Evolutionary conservation across 2,113 vertebrate species (phyloP).

Genomic region (Kryptolebias marmoratus): DNA sequence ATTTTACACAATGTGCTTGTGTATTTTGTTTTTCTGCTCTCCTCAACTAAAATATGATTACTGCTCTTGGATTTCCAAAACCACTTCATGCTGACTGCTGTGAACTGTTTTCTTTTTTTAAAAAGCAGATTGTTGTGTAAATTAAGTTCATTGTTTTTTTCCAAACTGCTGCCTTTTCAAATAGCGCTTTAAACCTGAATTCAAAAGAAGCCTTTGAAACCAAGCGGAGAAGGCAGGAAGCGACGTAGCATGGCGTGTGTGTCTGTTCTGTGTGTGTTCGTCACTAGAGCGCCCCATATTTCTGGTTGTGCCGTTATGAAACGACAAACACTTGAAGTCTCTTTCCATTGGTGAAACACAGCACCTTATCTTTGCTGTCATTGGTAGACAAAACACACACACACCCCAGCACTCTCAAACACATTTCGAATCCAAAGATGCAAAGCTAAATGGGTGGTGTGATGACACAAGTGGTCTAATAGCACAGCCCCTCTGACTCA

Average conservation of each 20-base stretch:
- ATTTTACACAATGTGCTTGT: conserved; percentile 18
- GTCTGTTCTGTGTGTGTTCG: not conserved
- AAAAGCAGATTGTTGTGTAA: conserved; percentile 40
- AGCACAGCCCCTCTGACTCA: conserved; percentile 48
- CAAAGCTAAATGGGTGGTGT: conserved; percentile 48
- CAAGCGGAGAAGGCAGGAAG: conserved; percentile 8
- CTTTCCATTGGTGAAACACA: conserved; percentile 54
- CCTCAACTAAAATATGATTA: conserved; percentile 8
- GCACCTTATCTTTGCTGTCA: conserved; percentile 34
- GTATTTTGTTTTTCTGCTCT: conserved; percentile 24
- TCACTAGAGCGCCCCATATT: conserved; percentile 16
- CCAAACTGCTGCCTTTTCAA: conserved; percentile 40
- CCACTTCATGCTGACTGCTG: conserved; percentile 3
- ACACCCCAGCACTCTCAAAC: conserved; percentile 13
- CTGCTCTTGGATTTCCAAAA: not conserved
- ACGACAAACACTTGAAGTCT: conserved; percentile 48
- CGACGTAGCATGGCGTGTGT: not conserved
- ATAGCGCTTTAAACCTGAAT: conserved; percentile 7
- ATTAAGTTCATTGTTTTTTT: conserved; percentile 38
- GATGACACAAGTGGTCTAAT: conserved; percentile 49
- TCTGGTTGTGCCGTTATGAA: conserved; percentile 36
- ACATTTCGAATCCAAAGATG: conserved; percentile 16
- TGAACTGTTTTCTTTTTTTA: not conserved
- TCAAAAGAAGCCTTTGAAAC: conserved; percentile 36
- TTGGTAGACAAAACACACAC: not conserved